Percentiles rank a stretch among this genome's conserved stretches.
Evolutionary conservation across 2,888 invertebrate genomes (phyloP).

Genomic region (Hemistola chrysoprasaria): DNA sequence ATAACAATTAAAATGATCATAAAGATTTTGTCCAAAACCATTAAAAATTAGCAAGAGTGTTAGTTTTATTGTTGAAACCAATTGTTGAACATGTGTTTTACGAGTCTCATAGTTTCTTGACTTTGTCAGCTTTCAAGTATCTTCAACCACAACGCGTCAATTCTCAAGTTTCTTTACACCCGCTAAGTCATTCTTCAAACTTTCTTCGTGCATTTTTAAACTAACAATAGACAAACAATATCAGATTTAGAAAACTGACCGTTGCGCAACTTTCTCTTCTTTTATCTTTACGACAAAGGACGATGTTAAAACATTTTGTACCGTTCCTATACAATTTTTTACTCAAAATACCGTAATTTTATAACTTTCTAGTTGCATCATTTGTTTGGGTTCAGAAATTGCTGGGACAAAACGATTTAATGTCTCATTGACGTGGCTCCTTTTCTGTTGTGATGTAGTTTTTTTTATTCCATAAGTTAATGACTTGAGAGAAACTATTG

Average conservation of each 20-base stretch:
- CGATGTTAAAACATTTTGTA: constrained; percentile 56
- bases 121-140: constrained; percentile 21
- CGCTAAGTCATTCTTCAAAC: constrained; percentile 36
- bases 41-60: constrained; percentile 1
- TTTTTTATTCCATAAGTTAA: constrained; percentile 15
- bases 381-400: constrained; percentile 46
- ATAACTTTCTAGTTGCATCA: constrained; percentile 33
- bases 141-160: constrained; percentile 19
- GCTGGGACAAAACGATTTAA: constrained; percentile 29
- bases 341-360: constrained; percentile 26
- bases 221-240: constrained; percentile 50
- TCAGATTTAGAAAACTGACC: constrained; percentile 72
- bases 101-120: constrained; percentile 17
- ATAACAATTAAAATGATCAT: no score
- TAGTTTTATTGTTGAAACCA: background rate
- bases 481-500: constrained; percentile 14
- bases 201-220: constrained; percentile 50
- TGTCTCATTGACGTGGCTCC: constrained; percentile 28
- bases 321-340: constrained; percentile 49
- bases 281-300: constrained; percentile 70
- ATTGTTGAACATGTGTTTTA: background rate
- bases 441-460: constrained; percentile 30
- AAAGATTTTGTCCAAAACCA: constrained; percentile 1
- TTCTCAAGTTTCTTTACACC: constrained; percentile 7
- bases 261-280: constrained; percentile 79